A percentile compares a stretch with the other conserved stretches of the same genome.
Conservation (phyloP, 30 jellyfish, hydroid and myxozoan genomes). For the Aurelia sp. region DNA sequence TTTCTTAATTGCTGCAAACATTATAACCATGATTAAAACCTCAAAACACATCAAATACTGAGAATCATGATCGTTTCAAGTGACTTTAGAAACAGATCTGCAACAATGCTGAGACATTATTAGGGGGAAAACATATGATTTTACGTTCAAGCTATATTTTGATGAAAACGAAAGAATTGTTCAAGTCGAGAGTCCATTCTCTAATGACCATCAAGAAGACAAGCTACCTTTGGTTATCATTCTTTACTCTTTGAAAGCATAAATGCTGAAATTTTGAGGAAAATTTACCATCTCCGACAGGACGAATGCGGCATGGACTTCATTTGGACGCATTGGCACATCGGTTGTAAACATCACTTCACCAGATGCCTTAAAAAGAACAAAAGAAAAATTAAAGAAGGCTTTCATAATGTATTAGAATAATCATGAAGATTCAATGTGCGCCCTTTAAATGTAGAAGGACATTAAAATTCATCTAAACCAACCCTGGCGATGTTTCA, state of each 20-base stretch:
- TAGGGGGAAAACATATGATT: too few relatives aligned
- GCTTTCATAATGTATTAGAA: too few relatives aligned
- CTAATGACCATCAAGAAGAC: neutral
- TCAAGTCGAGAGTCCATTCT: neutral
- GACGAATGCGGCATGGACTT: slow-evolving; percentile 50
- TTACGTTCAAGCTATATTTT: too few relatives aligned
- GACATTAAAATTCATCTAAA: too few relatives aligned
- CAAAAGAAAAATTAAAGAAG: too few relatives aligned
- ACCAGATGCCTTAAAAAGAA: slow-evolving; percentile 42
- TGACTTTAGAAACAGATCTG: too few relatives aligned
- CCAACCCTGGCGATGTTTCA: too few relatives aligned
- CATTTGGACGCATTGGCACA: slow-evolving; percentile 37
- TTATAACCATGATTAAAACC: neutral
- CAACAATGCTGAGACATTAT: too few relatives aligned
- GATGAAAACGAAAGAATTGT: too few relatives aligned
- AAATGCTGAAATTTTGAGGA: neutral
- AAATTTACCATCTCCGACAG: slow-evolving; percentile 37
- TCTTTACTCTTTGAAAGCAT: neutral
- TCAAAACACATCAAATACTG: neutral
- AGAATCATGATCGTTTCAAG: neutral
- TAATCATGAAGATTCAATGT: too few relatives aligned
- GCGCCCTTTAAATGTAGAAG: too few relatives aligned
- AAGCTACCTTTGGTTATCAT: neutral
- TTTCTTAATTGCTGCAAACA: neutral
- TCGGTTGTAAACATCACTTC: slow-evolving; percentile 23